Conservation (phyloP, 2,888 invertebrate species). For the Siphonodentalium dalli region DNA sequence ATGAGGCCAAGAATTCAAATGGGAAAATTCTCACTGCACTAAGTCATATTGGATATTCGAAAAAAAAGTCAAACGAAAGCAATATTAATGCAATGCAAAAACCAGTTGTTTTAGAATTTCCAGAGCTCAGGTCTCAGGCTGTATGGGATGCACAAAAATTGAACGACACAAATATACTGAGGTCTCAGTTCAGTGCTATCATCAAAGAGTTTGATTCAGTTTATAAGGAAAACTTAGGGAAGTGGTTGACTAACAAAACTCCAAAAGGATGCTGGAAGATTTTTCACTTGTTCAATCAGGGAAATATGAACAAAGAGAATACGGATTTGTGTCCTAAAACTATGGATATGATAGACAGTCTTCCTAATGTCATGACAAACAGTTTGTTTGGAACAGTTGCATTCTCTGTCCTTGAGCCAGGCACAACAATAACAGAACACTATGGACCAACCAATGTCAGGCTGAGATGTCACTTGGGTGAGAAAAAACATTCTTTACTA, state of each 20-base stretch:
- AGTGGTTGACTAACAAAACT: constrained; percentile 52
- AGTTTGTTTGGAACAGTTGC: constrained; percentile 60
- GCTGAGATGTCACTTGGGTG: constrained; percentile 59
- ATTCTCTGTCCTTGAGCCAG: constrained; percentile 58
- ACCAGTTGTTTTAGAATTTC: constrained; percentile 32
- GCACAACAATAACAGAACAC: constrained; percentile 51
- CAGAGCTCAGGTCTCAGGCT: constrained; percentile 3
- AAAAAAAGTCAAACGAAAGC: no score
- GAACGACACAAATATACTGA: constrained; percentile 18
- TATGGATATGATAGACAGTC: constrained; percentile 32
- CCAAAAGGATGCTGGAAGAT: constrained; percentile 51
- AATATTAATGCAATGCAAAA: constrained; percentile 16
- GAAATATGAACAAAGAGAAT: constrained; percentile 38
- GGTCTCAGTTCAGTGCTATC: constrained; percentile 19
- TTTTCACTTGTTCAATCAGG: constrained; percentile 58
- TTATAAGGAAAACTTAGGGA: constrained; percentile 1
- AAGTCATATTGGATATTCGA: no score
- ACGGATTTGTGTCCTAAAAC: constrained; percentile 48
- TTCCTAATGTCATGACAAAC: constrained; percentile 44
- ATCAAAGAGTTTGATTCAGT: constrained; percentile 29
- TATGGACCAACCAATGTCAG: constrained; percentile 60
- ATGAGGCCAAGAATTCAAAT: no score
- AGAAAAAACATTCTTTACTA: constrained; percentile 1
- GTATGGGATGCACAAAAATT: constrained; percentile 10
- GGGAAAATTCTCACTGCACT: no score